Evolutionary conservation across 2,113 vertebrate species (phyloP).

Genomic region (Amia ocellicauda): DNA sequence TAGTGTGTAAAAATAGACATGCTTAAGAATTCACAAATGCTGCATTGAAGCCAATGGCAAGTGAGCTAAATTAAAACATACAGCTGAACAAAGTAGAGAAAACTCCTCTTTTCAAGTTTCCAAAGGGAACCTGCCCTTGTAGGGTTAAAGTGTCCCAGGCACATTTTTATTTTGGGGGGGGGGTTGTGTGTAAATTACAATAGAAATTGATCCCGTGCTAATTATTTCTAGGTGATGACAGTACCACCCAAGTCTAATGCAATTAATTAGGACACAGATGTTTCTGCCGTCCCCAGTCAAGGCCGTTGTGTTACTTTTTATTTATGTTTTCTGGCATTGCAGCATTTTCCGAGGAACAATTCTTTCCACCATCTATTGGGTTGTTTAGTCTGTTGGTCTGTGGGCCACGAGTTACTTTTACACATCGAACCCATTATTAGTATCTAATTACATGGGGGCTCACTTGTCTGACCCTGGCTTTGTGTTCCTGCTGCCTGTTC

Average conservation of each 20-base stretch:
- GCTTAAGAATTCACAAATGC: slow-evolving; percentile 1
- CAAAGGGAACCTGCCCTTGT: neutral
- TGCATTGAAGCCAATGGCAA: slow-evolving; percentile 5
- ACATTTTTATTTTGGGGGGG: neutral
- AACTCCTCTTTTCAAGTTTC: neutral
- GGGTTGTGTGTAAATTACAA: slow-evolving; percentile 40
- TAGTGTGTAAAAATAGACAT: slow-evolving; percentile 15
- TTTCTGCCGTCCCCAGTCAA: slow-evolving; percentile 58
- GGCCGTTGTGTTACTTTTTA: slow-evolving; percentile 52
- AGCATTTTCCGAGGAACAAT: slow-evolving; percentile 68
- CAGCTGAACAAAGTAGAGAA: neutral
- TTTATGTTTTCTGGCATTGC: slow-evolving; percentile 72
- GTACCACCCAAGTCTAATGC: slow-evolving; percentile 55
- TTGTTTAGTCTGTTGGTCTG: slow-evolving; percentile 87
- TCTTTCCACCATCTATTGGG: slow-evolving; percentile 70
- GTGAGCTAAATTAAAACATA: slow-evolving; percentile 4
- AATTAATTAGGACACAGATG: slow-evolving; percentile 67
- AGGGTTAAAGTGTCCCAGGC: slow-evolving; percentile 6
- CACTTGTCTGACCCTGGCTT: slow-evolving; percentile 55
- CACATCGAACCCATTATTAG: slow-evolving; percentile 81
- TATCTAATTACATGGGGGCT: slow-evolving; percentile 77
- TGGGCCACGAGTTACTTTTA: slow-evolving; percentile 73
- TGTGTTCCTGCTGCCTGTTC: slow-evolving; percentile 68
- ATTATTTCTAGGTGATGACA: slow-evolving; percentile 57
- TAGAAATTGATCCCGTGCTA: slow-evolving; percentile 47